Evolutionary conservation across 2,113 vertebrate species (phyloP), one percentile per base, ranked within the genome.

Genomic region (Abramis brama): DNA sequence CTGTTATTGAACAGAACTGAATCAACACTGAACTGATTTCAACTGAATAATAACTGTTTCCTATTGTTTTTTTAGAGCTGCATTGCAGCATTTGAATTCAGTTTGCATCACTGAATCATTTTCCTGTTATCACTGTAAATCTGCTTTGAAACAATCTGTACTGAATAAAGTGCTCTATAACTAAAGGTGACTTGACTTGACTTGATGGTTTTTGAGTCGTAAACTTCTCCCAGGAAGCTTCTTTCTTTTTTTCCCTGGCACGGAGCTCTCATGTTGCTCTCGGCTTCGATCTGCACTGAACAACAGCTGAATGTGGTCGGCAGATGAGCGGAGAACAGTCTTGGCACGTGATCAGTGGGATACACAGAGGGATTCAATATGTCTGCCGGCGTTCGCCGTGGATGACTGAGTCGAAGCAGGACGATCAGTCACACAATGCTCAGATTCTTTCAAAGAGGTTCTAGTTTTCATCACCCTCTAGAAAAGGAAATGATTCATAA

Each of bases 331-430:
- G 89, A 78, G 86, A 86, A 87, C 86, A 70, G 85, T 88, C 83
- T 88, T 90, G 89, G 88, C 90, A 87, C 73, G 83, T 89, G 91
- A 93, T 92, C 91, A 92, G 88, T 87, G 36, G 47, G 71, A 43
- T 70, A 86, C 90, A 89, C 73, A 89, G 90, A 93, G 89, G 92
- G 83, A 85, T 92, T 93, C 92, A 92, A 92, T 91, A 94, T 93
- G 91, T 93, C 89, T 83, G 27, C 57, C 81, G 87, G 90, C 90
- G 90, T 92, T 92, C 90, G 87, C 85, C 87, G 82, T 89, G 84
- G 90, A 76, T 47, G 88, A 88, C 87, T 87, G 70, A 91, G 87
- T 89, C 57, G 50, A 86, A 85, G 70, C 79, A 87, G 87, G 74
- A 84, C 82, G 86, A 91, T 90, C 91, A 86, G 80, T 86, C 83